Evolutionary conservation across 92 coral and sea anemone genomes (phyloP), one percentile per base, ranked within the genome.

Genomic region (Blastomussa wellsi): DNA sequence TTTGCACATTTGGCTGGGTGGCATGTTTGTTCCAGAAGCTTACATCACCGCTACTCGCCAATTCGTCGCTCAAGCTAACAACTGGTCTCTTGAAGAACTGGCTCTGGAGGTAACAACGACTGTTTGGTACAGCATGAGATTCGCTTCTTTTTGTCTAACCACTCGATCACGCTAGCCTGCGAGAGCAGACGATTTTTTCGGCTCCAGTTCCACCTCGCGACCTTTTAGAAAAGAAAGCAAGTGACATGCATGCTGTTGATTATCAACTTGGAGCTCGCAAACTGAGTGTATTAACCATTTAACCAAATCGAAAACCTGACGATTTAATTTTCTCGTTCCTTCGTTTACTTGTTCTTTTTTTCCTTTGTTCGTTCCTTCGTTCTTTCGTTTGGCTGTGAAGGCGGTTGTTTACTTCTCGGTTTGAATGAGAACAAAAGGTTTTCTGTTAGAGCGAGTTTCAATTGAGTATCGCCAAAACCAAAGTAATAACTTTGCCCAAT

Each of bases 21-120:
- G 99, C 32, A 90, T 96, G 95, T 96, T 96, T 69, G 98, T 96
- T 0, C 98, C 99, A 15, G 99, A 96, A 67, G 99, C 99, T 3
- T 96, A 94, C 89, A 96, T 96, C 87, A 96, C 99, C 17, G 99
- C 99, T 20, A 92, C 98, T 32, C 95, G 99, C 32, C 99, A 96
- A 86, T 96, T 89, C 72, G 99, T 96, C 22, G 99, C 99, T 5
- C 99, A 96, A 74, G 99, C 99, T 1, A 96, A 96, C 89, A 96
- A 89, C 82, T 96, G 99, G 99, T 96, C 99, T 9, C 82, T 96
- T 77, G 99, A 96, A 78, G 99, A 96, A 82, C 98, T 96, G 26
- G 88, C 95, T 31, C 77, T 96, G 47, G 94, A 96, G 97, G 99
- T 96, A 91, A 41, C 20, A 33, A 16, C 3, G 8, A 15, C 10